phyloP scores from a whole-genome alignment of 2,797 vertebrate species.

The Chiroxiphia lanceolata region DNA sequence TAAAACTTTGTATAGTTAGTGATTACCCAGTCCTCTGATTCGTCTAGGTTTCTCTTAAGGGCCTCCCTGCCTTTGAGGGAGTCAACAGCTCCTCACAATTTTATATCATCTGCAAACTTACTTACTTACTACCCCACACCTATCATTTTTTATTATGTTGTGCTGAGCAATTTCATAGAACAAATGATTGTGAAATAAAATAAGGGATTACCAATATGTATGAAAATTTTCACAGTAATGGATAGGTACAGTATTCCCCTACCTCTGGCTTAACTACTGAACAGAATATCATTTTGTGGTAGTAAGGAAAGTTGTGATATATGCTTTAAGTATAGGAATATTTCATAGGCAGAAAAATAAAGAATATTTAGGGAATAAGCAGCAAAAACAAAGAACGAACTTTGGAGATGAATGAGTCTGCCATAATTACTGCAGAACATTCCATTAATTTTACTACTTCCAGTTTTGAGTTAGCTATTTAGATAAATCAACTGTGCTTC shows the following conservation, averaged over 20 bases:
- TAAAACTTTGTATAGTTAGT: accelerated
- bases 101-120: background rate
- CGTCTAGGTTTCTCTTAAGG: background rate
- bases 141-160: background rate
- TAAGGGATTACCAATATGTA: background rate
- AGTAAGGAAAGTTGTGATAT: background rate
- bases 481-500: constrained; percentile 4
- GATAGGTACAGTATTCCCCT: background rate
- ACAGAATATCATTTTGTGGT: background rate
- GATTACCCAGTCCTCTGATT: background rate
- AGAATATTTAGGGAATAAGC: background rate
- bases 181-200: background rate
- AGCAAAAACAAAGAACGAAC: background rate
- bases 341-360: background rate
- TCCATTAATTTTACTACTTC: constrained; percentile 9
- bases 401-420: background rate
- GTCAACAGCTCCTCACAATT: background rate
- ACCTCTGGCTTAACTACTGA: background rate
- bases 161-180: background rate
- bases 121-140: background rate
- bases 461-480: background rate
- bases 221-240: accelerated
- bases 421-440: background rate
- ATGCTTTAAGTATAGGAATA: background rate
- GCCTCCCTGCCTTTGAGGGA: background rate